A percentile compares a stretch with the other conserved stretches of the same genome.
Conservation (phyloP, 2,113 vertebrate genomes). For the Triplophysa dalaica region DNA sequence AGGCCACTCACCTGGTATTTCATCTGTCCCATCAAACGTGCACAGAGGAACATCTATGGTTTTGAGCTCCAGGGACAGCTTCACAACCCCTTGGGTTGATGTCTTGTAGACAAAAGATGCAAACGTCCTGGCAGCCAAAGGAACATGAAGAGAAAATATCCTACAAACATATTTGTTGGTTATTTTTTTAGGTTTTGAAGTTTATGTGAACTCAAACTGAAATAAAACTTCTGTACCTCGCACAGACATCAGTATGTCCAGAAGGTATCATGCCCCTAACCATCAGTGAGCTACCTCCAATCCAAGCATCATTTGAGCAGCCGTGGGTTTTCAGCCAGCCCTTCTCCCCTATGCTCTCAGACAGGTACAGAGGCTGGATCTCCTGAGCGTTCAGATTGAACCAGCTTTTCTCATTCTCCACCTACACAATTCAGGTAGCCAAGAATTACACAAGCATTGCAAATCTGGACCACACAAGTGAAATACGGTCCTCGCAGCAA, state of each 20-base stretch:
- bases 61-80: slow-evolving; percentile 77
- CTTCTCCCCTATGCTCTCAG: slow-evolving; percentile 35
- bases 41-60: slow-evolving; percentile 65
- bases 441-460: background rate
- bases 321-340: slow-evolving; percentile 75
- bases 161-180: slow-evolving; percentile 62
- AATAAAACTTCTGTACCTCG: slow-evolving; percentile 69
- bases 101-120: slow-evolving; percentile 82
- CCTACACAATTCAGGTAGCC: slow-evolving; percentile 62
- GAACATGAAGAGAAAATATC: slow-evolving; percentile 85
- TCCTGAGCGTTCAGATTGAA: slow-evolving; percentile 86
- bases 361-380: slow-evolving; percentile 81
- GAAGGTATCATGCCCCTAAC: slow-evolving; percentile 78
- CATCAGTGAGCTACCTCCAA: slow-evolving; percentile 84
- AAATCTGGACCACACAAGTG: too few relatives aligned
- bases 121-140: slow-evolving; percentile 70
- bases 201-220: background rate
- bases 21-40: slow-evolving; percentile 24
- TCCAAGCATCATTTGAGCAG: slow-evolving; percentile 84
- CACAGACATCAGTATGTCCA: slow-evolving; percentile 55
- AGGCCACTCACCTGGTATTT: slow-evolving; percentile 59
- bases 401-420: slow-evolving; percentile 78
- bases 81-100: slow-evolving; percentile 46
- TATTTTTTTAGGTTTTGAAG: background rate
- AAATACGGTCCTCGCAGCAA: background rate